Base-by-base conservation (phyloP, 1,140 invertebrate genomes). In the Colletes gigas region DNA sequence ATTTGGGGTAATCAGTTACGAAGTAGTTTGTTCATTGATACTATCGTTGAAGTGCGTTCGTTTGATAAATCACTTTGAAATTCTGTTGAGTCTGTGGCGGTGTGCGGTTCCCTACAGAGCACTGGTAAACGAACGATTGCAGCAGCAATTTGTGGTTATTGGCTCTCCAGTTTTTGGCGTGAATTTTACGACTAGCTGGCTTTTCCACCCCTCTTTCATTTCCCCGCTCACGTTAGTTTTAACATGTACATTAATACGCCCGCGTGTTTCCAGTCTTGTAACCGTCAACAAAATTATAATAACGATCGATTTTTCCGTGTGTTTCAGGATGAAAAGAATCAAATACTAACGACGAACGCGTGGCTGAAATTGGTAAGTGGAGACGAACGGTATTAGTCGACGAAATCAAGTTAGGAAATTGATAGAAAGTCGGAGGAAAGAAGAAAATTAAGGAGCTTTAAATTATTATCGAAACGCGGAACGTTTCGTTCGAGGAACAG, bases 311-410 rank as follows among this genome's bases (percentile, higher is more conserved):
- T 77, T 76, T 72, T 52, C 77, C 76, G 81, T 89, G 81, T 85
- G 52, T 92, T 93, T 50, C 91, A 97, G 96, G 96, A 97, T 91
- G 96, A 97, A 92, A 97, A 97, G 91, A 97, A 97, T 95, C 98
- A 99, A 95, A 98, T 98, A 93, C 95, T 99, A 92, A 98, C 97
- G 91, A 98, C 98, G 94, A 98, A 98, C 95, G 97, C 98, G 93
- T 99, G 98, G 98, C 96, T 98, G 90, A 98, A 98, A 95, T 96
- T 98, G 97, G 98, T 98, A 96, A 98, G 98, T 97, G 12, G n/a
- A 63, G 2, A 30, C 30, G 19, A 7, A 17, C n/a, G 19, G 15
- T 21, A n/a, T 7, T 14, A 50, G 21, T 65, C 44, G 0, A 65
- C 5, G 8, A 62, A 39, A 47, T 54, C 10, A 12, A 54, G 12